Evolutionary conservation across 1,140 invertebrate genomes (phyloP), one percentile per base, ranked within the genome.

Genomic region (Gonioctena quinquepunctata): DNA sequence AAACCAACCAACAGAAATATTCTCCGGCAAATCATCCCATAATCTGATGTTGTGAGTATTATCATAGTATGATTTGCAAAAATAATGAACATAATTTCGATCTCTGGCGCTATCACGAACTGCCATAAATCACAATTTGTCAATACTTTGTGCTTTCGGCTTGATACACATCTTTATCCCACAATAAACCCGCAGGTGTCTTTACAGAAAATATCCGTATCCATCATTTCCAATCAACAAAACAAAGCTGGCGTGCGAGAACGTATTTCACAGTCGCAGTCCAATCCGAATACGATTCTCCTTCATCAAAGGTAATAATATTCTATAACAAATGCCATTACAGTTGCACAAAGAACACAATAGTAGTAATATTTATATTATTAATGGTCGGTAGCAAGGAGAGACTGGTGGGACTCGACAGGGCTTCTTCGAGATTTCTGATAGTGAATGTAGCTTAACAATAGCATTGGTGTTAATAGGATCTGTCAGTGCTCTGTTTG

Each of bases 351-450:
- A 63, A 54, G 62, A 65, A 67, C 28, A 75, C 73, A 75, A 75
- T 72, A 62, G 70, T 71, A 73, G 72, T 74, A 71, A 77, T 79
- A 77, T 79, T 79, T 79, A 74, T 77, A 77, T 79, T 77, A 77
- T 77, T 74, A 76, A 76, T 76, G 71, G 73, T 80, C 76, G 71
- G 78, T 80, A 80, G 78, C 77, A n/a, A 66, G 61, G 57, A 68
- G 67, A 49, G 67, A 16, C 26, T 56, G 60, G 56, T 61, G 70
- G 68, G 71, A 54, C 68, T 67, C 77, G 26, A 66, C 69, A 63
- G 73, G 77, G 70, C 57, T 70, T 70, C 33, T 72, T 60, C 28
- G 64, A 63, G 66, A 74, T 72, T 72, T 70, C 61, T 63, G 71
- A 75, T 68, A 71, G 69, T 64, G 42, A 69, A 65, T 74, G 70